Conservation (phyloP, 2,888 invertebrate genomes). For the Leptarthrus brevirostris region DNA sequence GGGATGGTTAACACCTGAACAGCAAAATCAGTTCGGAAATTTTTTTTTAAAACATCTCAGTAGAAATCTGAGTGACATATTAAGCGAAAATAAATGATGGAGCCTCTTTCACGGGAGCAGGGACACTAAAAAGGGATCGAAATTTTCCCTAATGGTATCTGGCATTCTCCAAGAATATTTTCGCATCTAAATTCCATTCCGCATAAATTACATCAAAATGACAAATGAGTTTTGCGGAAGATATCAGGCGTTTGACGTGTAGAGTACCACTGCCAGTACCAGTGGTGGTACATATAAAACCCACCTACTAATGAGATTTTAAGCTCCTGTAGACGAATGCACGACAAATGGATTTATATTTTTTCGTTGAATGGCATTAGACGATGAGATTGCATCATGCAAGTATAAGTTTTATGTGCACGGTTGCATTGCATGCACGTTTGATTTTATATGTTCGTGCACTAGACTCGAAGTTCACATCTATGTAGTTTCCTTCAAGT, state of each 20-base stretch:
- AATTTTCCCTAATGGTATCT: not conserved
- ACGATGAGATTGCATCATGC: not conserved
- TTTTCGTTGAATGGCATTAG: constrained; percentile 6
- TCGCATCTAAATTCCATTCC: constrained; percentile 6
- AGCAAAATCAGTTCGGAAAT: not conserved
- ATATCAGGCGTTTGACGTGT: not conserved
- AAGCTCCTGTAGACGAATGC: not conserved
- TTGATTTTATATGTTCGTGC: not conserved
- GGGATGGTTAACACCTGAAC: not conserved
- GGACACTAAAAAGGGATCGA: constrained; percentile 1
- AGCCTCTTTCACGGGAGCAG: not conserved
- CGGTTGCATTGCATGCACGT: not conserved
- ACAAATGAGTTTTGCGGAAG: constrained; percentile 13
- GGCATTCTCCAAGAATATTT: not conserved
- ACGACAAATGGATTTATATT: constrained; percentile 7
- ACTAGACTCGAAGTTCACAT: not conserved
- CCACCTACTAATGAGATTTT: constrained; percentile 8
- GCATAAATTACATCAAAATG: constrained; percentile 10
- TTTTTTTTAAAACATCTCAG: not conserved
- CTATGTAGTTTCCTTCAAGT: not conserved
- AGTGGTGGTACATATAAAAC: not conserved
- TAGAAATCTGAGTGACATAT: not conserved
- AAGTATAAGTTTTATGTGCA: no score
- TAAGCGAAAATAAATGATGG: constrained; percentile 12
- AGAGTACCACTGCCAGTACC: not conserved